Conservation (phyloP, 2,888 invertebrate genomes). For the Nemapogon koenigi region DNA sequence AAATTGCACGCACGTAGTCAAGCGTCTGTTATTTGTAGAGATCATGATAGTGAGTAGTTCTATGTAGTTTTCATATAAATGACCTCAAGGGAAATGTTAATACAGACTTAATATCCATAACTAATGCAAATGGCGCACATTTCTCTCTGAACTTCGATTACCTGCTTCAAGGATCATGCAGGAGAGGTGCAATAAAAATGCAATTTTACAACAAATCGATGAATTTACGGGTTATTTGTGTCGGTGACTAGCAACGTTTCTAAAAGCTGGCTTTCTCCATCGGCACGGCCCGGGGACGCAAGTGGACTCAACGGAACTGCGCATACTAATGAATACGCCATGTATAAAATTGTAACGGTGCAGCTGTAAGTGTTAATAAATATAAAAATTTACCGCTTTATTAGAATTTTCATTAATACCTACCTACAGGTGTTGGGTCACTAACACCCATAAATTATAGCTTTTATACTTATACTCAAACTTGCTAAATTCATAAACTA, state of each 20-base stretch:
- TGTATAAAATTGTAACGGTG: conserved; percentile 57
- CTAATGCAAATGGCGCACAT: conserved; percentile 6
- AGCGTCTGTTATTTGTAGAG: no score
- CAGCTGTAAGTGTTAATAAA: conserved; percentile 41
- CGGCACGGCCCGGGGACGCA: conserved; percentile 30
- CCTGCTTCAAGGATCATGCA: conserved; percentile 34
- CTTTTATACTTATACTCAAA: no score
- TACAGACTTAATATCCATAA: conserved; percentile 7
- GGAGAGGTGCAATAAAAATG: conserved; percentile 31
- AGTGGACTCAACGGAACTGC: conserved; percentile 42
- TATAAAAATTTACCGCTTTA: conserved; percentile 51
- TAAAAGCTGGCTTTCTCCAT: conserved; percentile 49
- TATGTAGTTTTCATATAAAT: no score
- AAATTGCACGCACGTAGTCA: no score
- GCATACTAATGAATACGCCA: conserved; percentile 50
- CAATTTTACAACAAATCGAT: conserved; percentile 35
- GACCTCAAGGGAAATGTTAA: conserved; percentile 3
- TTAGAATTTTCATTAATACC: conserved; percentile 28
- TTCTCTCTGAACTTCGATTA: conserved; percentile 13
- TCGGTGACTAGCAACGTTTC: conserved; percentile 28
- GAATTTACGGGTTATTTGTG: conserved; percentile 43
- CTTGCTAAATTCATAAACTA: no score
- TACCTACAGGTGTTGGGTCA: background rate
- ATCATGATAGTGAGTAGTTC: no score
- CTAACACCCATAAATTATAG: no score